Evolutionary conservation across 1,140 invertebrate species (phyloP).

Genomic region (Papilio polytes): DNA sequence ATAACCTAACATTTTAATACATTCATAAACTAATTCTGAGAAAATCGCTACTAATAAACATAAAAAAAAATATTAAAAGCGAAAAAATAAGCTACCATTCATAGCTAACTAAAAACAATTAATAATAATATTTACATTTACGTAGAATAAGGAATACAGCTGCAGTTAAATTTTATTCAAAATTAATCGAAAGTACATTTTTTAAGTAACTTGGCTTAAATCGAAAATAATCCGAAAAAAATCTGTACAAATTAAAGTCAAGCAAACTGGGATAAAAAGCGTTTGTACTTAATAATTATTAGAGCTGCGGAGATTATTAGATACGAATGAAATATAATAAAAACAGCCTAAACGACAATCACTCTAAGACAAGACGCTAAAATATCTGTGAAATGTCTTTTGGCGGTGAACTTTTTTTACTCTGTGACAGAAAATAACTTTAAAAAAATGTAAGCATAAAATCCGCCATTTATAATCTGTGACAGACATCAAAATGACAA

Average conservation of each 20-base stretch:
- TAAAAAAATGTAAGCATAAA: not conserved
- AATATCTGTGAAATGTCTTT: constrained; percentile 21
- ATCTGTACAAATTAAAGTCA: not conserved
- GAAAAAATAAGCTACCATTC: constrained; percentile 47
- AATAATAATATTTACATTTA: constrained; percentile 49
- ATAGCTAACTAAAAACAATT: constrained; percentile 46
- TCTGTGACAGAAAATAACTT: not conserved
- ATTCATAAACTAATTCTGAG: constrained; percentile 66
- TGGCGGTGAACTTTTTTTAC: not conserved
- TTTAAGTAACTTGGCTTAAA: constrained; percentile 53
- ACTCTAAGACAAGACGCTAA: constrained; percentile 35
- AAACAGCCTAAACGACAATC: constrained; percentile 38
- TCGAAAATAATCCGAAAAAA: constrained; percentile 10
- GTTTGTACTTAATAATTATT: constrained; percentile 33
- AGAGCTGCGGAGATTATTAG: constrained; percentile 3
- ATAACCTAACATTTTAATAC: constrained; percentile 72
- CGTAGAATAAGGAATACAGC: constrained; percentile 39
- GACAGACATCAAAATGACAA: not conserved
- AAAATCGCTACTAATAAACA: constrained; percentile 50
- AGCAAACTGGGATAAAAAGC: constrained; percentile 26
- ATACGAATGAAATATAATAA: constrained; percentile 33
- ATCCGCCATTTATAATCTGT: not conserved
- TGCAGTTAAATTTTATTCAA: constrained; percentile 32
- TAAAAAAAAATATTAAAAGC: constrained; percentile 49
- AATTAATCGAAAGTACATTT: constrained; percentile 33